These are phyloP conservation scores for Cyrtodaria siliqua DNA, from an alignment of 2,888 invertebrate species.

Conservation along the genomic window DNA sequence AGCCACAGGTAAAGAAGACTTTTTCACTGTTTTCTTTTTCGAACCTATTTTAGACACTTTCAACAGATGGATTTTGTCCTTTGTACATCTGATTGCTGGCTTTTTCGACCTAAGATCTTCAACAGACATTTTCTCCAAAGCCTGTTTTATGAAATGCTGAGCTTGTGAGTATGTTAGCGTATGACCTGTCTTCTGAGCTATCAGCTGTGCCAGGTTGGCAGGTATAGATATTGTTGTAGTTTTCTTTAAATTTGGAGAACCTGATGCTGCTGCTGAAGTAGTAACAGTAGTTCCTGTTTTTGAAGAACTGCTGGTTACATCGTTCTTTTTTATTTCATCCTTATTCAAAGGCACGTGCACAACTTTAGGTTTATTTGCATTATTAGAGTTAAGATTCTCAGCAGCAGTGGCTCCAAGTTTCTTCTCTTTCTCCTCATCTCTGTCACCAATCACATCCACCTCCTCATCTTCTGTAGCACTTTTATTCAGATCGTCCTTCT, in stretches of 20 bases:
- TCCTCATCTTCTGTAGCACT: slow-evolving; percentile 73
- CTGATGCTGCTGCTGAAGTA: slow-evolving; percentile 31
- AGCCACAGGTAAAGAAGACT: slow-evolving; percentile 92
- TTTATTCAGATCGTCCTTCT: slow-evolving; percentile 45
- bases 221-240: slow-evolving; percentile 65
- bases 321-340: slow-evolving; percentile 28
- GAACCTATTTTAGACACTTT: slow-evolving; percentile 71
- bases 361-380: slow-evolving; percentile 49
- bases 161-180: slow-evolving; percentile 71
- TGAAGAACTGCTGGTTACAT: slow-evolving; percentile 16
- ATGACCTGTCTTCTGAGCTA: slow-evolving; percentile 63
- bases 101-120: slow-evolving; percentile 78
- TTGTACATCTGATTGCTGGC: slow-evolving; percentile 74
- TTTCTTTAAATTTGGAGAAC: slow-evolving; percentile 50
- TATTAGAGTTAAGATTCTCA: slow-evolving; percentile 34
- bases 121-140: slow-evolving; percentile 78
- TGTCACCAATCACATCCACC: slow-evolving; percentile 75
- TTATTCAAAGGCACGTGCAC: slow-evolving; percentile 60
- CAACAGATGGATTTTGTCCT: slow-evolving; percentile 76
- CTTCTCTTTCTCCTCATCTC: slow-evolving; percentile 44
- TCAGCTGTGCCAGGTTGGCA: slow-evolving; percentile 60
- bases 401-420: slow-evolving; percentile 24
- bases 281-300: slow-evolving; percentile 16
- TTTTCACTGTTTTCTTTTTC: slow-evolving; percentile 79
- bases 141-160: slow-evolving; percentile 75